Evolutionary conservation across 2,888 invertebrate species (phyloP).

Genomic region (Corythucha ciliata): DNA sequence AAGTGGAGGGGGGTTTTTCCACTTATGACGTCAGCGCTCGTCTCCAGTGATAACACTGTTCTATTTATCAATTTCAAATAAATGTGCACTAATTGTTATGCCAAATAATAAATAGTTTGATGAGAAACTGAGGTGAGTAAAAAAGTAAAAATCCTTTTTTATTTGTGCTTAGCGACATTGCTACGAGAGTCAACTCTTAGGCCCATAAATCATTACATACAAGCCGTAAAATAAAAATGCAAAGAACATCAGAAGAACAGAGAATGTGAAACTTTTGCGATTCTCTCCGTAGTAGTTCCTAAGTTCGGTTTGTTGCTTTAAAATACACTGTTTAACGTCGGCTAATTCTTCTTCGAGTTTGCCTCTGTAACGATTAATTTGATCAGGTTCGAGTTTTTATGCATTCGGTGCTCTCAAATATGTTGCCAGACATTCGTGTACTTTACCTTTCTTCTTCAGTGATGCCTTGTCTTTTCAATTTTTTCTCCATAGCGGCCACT

Average conservation of each 20-base stretch:
- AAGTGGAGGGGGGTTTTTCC: too few species aligned
- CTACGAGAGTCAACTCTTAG: slow-evolving; percentile 17
- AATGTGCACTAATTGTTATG: too few species aligned
- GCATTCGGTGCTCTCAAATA: too few species aligned
- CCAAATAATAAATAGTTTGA: too few species aligned
- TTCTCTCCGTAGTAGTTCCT: slow-evolving; percentile 29
- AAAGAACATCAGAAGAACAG: slow-evolving; percentile 31
- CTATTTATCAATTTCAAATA: too few species aligned
- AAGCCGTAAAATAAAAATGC: slow-evolving; percentile 31
- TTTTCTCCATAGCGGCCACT: slow-evolving; percentile 23
- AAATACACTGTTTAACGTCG: slow-evolving; percentile 27
- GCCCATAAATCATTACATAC: slow-evolving; percentile 28
- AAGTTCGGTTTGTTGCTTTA: slow-evolving; percentile 26
- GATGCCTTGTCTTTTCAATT: slow-evolving; percentile 22
- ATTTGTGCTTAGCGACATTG: too few species aligned
- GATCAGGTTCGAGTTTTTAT: too few species aligned
- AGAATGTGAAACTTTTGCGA: slow-evolving; percentile 30
- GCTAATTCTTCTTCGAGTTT: slow-evolving; percentile 27
- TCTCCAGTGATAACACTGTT: too few species aligned
- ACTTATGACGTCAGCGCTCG: too few species aligned
- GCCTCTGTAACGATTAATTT: slow-evolving; percentile 27
- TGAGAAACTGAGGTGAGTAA: too few species aligned
- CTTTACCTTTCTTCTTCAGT: slow-evolving; percentile 26
- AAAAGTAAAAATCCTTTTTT: too few species aligned
- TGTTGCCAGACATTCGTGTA: too few species aligned